Conservation (phyloP, 2,113 vertebrate species). For the Ibidorhyncha struthersii region DNA sequence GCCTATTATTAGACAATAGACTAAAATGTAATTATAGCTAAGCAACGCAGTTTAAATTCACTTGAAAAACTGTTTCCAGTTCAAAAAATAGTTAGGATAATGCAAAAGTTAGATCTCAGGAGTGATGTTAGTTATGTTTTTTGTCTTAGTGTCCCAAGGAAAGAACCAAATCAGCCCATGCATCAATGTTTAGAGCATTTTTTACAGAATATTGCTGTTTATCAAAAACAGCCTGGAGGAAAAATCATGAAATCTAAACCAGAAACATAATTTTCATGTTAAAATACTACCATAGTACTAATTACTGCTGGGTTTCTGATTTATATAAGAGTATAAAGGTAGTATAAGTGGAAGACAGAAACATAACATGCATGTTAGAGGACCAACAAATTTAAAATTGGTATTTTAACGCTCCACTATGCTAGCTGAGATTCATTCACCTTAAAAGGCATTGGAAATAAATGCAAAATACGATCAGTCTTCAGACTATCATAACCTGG, state of each 20-base stretch:
- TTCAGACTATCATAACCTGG: neutral
- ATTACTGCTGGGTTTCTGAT: neutral
- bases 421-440: neutral
- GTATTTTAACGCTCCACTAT: neutral
- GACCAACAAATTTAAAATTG: neutral
- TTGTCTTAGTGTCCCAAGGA: neutral
- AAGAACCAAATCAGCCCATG: neutral
- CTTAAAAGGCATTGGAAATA: neutral
- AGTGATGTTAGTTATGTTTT: neutral
- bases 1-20: neutral
- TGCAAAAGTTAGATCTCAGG: neutral
- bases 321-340: neutral
- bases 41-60: neutral
- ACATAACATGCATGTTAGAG: neutral
- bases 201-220: neutral
- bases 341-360: neutral
- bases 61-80: neutral
- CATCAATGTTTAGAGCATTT: neutral
- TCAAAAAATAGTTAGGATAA: constrained; percentile 4
- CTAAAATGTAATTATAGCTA: neutral
- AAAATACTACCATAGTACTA: neutral
- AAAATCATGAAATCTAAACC: neutral
- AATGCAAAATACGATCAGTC: neutral
- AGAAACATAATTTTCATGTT: neutral
- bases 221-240: neutral